Evolutionary conservation across 2,113 vertebrate genomes (phyloP), one percentile per base, ranked within the genome.

Genomic region (Stomatorhinus ivindoensis): DNA sequence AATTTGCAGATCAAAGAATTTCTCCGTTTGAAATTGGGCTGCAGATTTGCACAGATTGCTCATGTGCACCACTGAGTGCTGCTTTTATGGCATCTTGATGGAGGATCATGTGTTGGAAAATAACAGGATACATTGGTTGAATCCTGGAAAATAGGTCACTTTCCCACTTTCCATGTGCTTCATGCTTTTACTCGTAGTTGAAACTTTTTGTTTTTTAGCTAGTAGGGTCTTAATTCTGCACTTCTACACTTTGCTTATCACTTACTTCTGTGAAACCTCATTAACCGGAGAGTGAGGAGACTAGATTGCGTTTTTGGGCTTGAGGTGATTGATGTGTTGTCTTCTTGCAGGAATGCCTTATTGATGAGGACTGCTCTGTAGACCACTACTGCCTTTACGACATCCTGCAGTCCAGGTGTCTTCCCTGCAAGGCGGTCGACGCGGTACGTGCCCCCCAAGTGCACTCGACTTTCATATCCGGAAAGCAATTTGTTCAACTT

Each of bases 291-390:
- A 21, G 17, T 47, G 82, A 10, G 21, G n/a, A n/a, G n/a, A n/a
- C n/a, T 47, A 47, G 82, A 84, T 42, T 11, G 9, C 82, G 3
- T 24, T 19, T 47, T 21, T 24, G 47, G 31, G 31, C 21, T 51
- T 24, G 65, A 31, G 19, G 27, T 42, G 48, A 82, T 51, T 3
- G 65, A 19, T 50, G 53, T 11, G 1, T 61, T 44, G 53, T 87
- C 35, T 61, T 80, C 73, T 82, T 83, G 1, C 86, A 99, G 98
- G 96, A 97, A 53, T 99, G 98, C 50, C 95, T 96, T 90, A 96
- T 96, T 31, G 95, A 97, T 0, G 97, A 97, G 89, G 97, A 98
- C 93, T 99, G 98, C 35, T 96, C 95, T 24, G 93, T 92, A 5
- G 95, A 95, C 83, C 95, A 90, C 9, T 99, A 97, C 0, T 99